A percentile compares a stretch with the other conserved stretches of the same genome.
phyloP scores from a whole-genome alignment of 2,113 vertebrate species.

The Ceyx melanurus region DNA sequence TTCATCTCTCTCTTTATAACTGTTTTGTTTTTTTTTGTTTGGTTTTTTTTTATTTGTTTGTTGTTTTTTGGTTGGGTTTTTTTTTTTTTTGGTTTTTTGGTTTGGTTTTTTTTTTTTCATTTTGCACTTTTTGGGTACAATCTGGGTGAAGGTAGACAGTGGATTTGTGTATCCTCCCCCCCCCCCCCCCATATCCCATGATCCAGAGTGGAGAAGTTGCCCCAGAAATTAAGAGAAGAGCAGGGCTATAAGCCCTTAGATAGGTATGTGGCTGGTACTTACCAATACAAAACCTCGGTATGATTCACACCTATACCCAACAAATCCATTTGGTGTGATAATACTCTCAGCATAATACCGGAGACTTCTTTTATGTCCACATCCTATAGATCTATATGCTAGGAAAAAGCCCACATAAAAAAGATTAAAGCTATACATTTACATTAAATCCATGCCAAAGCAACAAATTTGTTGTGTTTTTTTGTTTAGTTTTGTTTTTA shows the following conservation, averaged over 20 bases:
- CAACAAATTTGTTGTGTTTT: background rate
- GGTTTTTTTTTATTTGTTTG: background rate
- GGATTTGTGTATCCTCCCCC: background rate
- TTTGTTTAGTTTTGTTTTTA: background rate
- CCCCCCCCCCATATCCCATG: background rate
- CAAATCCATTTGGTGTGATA: constrained; percentile 46
- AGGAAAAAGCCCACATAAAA: background rate
- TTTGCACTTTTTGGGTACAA: background rate
- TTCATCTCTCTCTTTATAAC: background rate
- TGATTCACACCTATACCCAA: constrained; percentile 48
- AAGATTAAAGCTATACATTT: background rate
- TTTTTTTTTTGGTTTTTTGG: background rate
- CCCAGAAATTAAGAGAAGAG: background rate
- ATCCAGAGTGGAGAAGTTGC: background rate
- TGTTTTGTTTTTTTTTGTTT: background rate
- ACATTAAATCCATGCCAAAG: background rate
- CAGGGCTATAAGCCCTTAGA: background rate
- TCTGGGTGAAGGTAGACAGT: background rate
- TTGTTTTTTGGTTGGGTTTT: background rate
- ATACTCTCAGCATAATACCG: constrained; percentile 64
- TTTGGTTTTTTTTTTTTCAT: background rate
- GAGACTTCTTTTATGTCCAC: constrained; percentile 63
- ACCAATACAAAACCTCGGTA: constrained; percentile 52
- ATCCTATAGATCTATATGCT: constrained; percentile 39
- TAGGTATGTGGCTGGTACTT: background rate